Conservation (phyloP, 1,140 invertebrate genomes). For the Meloidogyne chitwoodi region DNA sequence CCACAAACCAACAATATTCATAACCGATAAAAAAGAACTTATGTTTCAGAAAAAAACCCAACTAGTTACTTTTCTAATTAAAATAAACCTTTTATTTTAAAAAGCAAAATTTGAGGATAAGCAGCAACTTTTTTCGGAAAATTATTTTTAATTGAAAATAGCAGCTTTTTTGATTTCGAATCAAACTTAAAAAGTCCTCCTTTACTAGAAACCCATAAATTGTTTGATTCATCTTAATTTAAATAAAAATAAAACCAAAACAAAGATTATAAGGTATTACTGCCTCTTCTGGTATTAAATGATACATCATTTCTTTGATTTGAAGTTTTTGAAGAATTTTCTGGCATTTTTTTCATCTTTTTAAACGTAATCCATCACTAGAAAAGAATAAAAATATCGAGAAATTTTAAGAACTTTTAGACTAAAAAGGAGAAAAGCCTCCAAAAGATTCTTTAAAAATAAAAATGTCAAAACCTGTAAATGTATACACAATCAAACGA, state of each 20-base stretch:
- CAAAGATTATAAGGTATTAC: conserved; percentile 51
- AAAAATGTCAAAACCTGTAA: no score
- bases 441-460: no score
- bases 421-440: no score
- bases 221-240: conserved; percentile 26
- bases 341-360: conserved; percentile 33
- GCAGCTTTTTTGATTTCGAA: conserved; percentile 18
- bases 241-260: conserved; percentile 19
- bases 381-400: no score
- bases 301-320: conserved; percentile 52
- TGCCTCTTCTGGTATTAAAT: conserved; percentile 52
- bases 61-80: no score
- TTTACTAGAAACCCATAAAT: conserved; percentile 56
- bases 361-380: no score
- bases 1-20: not conserved
- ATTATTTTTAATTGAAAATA: conserved; percentile 50
- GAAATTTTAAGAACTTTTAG: no score
- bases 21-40: no score
- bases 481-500: no score
- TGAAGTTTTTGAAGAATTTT: conserved; percentile 52
- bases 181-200: conserved; percentile 55
- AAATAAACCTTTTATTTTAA: conserved; percentile 46
- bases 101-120: conserved; percentile 49
- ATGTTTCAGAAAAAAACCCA: no score
- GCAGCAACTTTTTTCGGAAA: conserved; percentile 59